Evolutionary conservation across 2,113 vertebrate species (phyloP), one percentile per base, ranked within the genome.

Genomic region (Cynopterus brachyotis): DNA sequence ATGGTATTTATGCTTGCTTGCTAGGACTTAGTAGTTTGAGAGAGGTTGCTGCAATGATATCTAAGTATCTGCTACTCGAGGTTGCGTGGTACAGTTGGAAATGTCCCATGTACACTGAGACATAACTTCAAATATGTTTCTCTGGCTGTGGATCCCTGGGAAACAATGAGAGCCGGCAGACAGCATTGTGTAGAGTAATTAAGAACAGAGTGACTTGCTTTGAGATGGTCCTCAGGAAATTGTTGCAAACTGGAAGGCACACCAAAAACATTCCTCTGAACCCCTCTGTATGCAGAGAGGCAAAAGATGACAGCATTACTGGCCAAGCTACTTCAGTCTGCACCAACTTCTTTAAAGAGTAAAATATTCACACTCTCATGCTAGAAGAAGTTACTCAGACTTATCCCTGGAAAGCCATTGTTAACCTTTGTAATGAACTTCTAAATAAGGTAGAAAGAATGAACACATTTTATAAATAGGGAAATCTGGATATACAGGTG

Each of bases 341-440:
- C 8, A 26, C 45, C 53, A n/a, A 75, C 47, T 73, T 95, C 64
- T 53, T 16, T 80, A 26, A 86, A 89, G 59, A 93, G 13, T 66
- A 76, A 87, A 87, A 40, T 92, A 95, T 57, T 83, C 78, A 80
- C 70, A 47, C 6, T 75, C 42, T 83, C 42, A 50, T 62, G 19
- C 24, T 87, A 88, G 89, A 94, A 73, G 50, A 95, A 93, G 57
- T 90, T 91, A 82, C 66, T 75, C 20, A 94, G 40, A 93, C 64
- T 82, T 70, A 93, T 47, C 78, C 53, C 45, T 89, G 64, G 81
- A 96, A 93, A 96, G 8, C 40, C 30, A 55, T n/a, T 53, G 80
- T 96, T 82, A 91, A 89, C 81, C 78, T 97, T 93, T 47, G 67
- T 78, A 96, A 90, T 53, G 66, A 83, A 62, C 79, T 93, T 96